These are phyloP conservation scores for Sepioteuthis lessoniana DNA, from an alignment of 2,888 invertebrate species.

Conservation along the genomic window DNA sequence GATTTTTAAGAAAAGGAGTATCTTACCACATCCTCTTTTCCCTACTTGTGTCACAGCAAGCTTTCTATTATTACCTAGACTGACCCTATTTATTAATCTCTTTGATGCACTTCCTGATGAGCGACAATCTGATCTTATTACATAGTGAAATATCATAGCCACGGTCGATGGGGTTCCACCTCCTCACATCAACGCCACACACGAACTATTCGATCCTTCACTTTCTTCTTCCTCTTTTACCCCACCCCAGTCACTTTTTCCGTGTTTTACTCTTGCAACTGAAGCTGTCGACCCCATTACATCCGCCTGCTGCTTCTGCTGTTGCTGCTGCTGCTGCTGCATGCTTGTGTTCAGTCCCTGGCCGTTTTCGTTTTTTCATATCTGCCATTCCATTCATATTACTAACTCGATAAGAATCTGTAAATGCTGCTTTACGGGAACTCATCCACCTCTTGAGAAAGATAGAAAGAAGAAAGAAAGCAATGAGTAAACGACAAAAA, in stretches of 20 bases:
- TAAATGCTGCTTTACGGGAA: background rate
- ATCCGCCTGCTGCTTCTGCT: background rate
- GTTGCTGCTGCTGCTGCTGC: background rate
- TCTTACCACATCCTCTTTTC: background rate
- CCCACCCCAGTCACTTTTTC: too few species aligned
- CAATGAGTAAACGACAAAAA: background rate
- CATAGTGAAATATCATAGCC: background rate
- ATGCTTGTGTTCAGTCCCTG: background rate
- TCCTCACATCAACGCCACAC: background rate
- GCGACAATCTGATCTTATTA: background rate
- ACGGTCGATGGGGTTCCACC: background rate
- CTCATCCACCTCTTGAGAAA: background rate
- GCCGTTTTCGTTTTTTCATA: background rate
- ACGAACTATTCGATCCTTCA: background rate
- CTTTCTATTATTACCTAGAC: background rate
- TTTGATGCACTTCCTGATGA: background rate
- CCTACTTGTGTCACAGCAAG: background rate
- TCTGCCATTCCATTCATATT: conserved; percentile 9
- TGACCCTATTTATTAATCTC: background rate
- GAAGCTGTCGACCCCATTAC: background rate
- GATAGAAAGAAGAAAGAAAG: background rate
- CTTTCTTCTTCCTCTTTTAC: background rate
- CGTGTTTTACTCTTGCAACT: background rate
- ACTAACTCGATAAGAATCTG: background rate
- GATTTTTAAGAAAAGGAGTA: background rate